Evolutionary conservation across 2,797 vertebrate species (phyloP).

Genomic region (Xenentodon cancila): DNA sequence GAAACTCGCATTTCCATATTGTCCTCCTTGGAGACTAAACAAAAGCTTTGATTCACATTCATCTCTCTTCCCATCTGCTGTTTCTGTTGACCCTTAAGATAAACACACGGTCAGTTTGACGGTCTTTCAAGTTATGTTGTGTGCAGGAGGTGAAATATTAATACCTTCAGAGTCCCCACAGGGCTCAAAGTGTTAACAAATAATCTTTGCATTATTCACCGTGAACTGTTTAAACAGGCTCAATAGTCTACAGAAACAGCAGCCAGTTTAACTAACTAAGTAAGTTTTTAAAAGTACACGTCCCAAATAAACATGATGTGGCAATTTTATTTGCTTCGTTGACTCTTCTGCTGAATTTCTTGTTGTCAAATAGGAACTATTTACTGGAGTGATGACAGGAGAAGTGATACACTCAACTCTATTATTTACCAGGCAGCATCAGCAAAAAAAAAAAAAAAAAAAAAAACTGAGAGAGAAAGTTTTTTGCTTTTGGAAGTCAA

Average conservation of each 20-base stretch:
- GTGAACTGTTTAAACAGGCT: background rate
- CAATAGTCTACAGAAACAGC: slow-evolving; percentile 42
- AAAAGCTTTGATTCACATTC: no score
- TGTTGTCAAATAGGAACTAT: slow-evolving; percentile 24
- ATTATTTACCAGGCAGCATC: slow-evolving; percentile 24
- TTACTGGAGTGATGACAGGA: slow-evolving; percentile 12
- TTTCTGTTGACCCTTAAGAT: no score
- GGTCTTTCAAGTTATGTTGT: no score
- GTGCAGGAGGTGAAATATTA: no score
- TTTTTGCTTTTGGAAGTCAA: slow-evolving; percentile 13
- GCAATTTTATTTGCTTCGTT: slow-evolving; percentile 31
- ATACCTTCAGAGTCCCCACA: no score
- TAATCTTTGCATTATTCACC: no score
- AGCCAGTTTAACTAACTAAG: slow-evolving; percentile 12
- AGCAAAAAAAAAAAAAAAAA: slow-evolving; percentile 19
- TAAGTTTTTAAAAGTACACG: slow-evolving; percentile 26
- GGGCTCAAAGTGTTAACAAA: no score
- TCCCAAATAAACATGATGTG: slow-evolving; percentile 27
- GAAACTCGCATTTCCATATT: no score
- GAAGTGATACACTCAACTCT: background rate
- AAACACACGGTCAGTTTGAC: no score
- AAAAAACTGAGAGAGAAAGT: no score
- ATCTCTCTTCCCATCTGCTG: no score
- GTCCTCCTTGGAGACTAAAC: no score
- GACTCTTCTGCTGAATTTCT: slow-evolving; percentile 15